Conservation (phyloP, 2,113 vertebrate species). For the Lamprologus callipterus region DNA sequence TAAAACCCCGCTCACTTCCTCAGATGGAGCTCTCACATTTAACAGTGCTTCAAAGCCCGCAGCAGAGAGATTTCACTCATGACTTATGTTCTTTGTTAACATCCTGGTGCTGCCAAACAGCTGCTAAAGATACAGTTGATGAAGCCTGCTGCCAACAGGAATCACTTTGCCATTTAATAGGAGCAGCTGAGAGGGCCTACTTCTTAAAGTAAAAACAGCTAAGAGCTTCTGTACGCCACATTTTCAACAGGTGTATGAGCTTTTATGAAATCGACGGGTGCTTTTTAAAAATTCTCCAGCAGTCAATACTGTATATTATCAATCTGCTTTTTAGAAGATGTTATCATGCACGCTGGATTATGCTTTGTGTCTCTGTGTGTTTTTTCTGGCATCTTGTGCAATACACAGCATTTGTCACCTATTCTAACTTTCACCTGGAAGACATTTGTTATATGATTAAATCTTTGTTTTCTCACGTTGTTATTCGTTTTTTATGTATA, state of each 20-base stretch:
- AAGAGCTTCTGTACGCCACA: background rate
- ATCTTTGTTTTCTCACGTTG: background rate
- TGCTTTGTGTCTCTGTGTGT: background rate
- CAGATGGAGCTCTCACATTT: background rate
- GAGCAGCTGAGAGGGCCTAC: conserved; percentile 23
- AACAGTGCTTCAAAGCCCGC: background rate
- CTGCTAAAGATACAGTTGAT: conserved; percentile 33
- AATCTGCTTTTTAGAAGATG: background rate
- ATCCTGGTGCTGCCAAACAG: conserved; percentile 45
- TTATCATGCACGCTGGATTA: background rate
- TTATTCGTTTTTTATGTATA: background rate
- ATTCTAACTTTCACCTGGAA: background rate
- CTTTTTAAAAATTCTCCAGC: background rate
- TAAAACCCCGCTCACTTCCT: background rate
- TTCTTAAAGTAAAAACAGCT: background rate
- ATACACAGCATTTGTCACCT: background rate
- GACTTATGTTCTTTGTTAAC: conserved; percentile 7
- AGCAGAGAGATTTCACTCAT: background rate
- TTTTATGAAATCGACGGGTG: background rate
- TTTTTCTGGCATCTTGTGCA: background rate
- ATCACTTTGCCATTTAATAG: conserved; percentile 28
- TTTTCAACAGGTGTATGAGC: background rate
- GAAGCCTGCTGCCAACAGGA: conserved; percentile 16
- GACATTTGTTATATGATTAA: background rate
- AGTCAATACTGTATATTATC: background rate